phyloP scores from a whole-genome alignment of 2,797 vertebrate genomes.

The Poliocrania exsul region DNA sequence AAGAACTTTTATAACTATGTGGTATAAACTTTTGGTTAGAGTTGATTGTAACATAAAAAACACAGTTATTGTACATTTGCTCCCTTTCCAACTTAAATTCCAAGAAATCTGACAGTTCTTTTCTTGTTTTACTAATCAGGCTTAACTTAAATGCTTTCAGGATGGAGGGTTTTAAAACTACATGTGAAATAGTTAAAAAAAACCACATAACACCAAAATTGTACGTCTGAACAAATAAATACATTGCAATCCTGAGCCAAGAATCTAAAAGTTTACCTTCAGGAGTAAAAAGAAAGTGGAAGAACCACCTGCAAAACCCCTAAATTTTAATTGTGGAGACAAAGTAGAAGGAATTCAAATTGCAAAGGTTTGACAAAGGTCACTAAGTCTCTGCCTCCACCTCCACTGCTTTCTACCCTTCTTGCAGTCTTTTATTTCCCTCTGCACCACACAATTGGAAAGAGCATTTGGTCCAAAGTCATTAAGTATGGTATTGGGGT shows the following conservation, averaged over 20 bases:
- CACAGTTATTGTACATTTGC: not conserved
- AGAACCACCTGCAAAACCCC: not conserved
- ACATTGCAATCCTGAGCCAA: not conserved
- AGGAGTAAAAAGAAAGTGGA: not conserved
- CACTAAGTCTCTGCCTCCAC: not conserved
- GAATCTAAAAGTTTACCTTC: not conserved
- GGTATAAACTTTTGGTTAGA: not conserved
- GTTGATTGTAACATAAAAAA: not conserved
- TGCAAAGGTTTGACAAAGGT: conserved; percentile 11
- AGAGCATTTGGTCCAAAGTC: conserved; percentile 49
- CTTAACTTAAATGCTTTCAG: not conserved
- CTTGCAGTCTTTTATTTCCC: conserved; percentile 53
- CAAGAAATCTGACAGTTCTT: not conserved
- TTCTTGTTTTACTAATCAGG: not conserved
- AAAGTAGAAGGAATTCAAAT: not conserved
- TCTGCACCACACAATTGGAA: conserved; percentile 16
- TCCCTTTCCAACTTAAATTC: not conserved
- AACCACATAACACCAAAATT: not conserved
- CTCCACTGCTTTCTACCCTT: not conserved
- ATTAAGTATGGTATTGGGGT: conserved; percentile 44
- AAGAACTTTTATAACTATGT: not conserved
- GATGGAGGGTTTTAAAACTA: not conserved
- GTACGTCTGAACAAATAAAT: not conserved
- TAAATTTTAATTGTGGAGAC: not conserved
- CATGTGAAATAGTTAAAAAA: not conserved